Evolutionary conservation across 2,888 invertebrate genomes (phyloP).

Genomic region (Barypeithes pellucidus): DNA sequence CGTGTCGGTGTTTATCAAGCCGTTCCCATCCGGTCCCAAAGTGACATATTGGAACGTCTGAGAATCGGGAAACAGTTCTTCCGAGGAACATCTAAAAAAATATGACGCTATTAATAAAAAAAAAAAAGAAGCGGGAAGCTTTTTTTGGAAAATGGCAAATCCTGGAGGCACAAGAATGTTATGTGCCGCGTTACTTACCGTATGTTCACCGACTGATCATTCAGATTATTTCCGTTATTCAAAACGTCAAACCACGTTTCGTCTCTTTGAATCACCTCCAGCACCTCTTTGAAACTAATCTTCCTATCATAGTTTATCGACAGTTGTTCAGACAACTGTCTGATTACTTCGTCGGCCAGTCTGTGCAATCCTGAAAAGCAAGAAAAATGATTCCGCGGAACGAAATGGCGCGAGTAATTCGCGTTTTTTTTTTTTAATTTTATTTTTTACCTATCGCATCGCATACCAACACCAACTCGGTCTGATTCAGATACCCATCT

Average conservation of each 20-base stretch:
- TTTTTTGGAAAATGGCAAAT: no score
- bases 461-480: constrained; percentile 78
- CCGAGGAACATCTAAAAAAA: constrained; percentile 52
- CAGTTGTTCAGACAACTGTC: constrained; percentile 79
- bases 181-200: constrained; percentile 33
- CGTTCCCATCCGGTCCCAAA: constrained; percentile 67
- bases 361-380: constrained; percentile 73
- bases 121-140: not conserved
- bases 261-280: constrained; percentile 76
- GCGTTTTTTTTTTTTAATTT: not conserved
- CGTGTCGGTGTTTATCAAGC: constrained; percentile 70
- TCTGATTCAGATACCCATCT: constrained; percentile 77
- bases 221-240: constrained; percentile 52
- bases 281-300: constrained; percentile 79
- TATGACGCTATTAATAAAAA: constrained; percentile 22
- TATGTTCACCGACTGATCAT: constrained; percentile 44
- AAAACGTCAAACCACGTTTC: constrained; percentile 68
- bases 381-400: not conserved
- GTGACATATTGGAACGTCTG: constrained; percentile 68
- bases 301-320: constrained; percentile 77
- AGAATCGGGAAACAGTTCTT: constrained; percentile 64
- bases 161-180: no score
- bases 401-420: no score
- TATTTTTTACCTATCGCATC: constrained; percentile 74
- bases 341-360: constrained; percentile 77